These are phyloP conservation scores for Leptosomus discolor DNA, from an alignment of 2,113 vertebrate genomes.

Conservation along the genomic window DNA sequence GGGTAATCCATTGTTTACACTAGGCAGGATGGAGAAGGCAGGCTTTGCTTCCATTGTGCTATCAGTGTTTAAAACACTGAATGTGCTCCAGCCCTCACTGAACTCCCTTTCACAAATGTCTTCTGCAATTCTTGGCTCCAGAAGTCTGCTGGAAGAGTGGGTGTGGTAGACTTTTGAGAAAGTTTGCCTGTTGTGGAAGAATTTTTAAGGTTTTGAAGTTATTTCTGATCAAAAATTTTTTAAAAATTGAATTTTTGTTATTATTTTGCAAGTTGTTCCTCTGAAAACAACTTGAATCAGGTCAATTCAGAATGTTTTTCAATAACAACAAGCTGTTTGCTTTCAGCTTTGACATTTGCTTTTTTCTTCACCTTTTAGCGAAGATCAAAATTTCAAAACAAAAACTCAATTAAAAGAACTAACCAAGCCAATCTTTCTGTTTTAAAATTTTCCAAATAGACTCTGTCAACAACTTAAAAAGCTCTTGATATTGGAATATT, in stretches of 20 bases:
- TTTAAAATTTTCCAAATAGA: not conserved
- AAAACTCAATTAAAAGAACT: not conserved
- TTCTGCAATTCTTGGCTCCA: not conserved
- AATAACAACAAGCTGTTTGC: not conserved
- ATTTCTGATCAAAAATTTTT: not conserved
- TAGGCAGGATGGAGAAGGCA: not conserved
- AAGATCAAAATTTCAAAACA: not conserved
- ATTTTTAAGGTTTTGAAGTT: not conserved
- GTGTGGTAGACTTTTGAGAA: not conserved
- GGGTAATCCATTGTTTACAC: not conserved
- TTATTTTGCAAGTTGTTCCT: not conserved
- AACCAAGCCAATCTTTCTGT: not conserved
- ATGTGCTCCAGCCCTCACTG: not conserved
- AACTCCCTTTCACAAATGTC: not conserved
- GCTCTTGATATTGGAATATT: not conserved
- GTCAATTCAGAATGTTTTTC: not conserved
- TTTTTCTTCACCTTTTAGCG: not conserved
- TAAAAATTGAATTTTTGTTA: not conserved
- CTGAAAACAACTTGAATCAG: not conserved
- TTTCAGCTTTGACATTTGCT: not conserved
- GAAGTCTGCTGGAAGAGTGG: not conserved
- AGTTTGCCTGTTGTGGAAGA: not conserved
- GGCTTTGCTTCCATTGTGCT: not conserved
- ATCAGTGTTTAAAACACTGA: not conserved
- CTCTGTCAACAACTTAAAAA: not conserved